phyloP scores from a whole-genome alignment of 2,888 invertebrate species.

The Hypena proboscidalis region DNA sequence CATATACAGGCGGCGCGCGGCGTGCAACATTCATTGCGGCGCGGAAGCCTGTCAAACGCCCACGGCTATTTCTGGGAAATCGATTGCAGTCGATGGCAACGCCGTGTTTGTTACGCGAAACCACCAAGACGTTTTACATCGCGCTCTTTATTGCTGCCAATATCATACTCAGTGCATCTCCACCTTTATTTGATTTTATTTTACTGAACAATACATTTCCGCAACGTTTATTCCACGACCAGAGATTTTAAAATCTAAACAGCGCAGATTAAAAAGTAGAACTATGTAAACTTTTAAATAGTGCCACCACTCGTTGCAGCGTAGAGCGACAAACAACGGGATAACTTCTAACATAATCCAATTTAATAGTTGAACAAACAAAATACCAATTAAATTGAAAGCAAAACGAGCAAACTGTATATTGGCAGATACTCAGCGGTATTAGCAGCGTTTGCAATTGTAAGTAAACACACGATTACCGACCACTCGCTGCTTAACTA shows the following conservation, averaged over 20 bases:
- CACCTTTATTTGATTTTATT: slow-evolving; percentile 1
- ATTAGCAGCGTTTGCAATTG: slow-evolving; percentile 73
- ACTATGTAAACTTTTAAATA: slow-evolving; percentile 30
- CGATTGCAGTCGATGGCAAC: slow-evolving; percentile 62
- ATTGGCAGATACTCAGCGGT: slow-evolving; percentile 69
- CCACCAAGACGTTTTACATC: slow-evolving; percentile 46
- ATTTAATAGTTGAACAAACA: slow-evolving; percentile 52
- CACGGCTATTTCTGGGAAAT: slow-evolving; percentile 72
- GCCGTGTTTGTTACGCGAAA: slow-evolving; percentile 40
- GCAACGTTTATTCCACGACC: slow-evolving; percentile 7
- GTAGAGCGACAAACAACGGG: slow-evolving; percentile 33
- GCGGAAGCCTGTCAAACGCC: slow-evolving; percentile 61
- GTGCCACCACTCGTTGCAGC: slow-evolving; percentile 34
- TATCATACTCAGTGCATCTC: neutral
- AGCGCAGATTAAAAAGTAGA: slow-evolving; percentile 27
- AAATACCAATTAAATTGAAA: slow-evolving; percentile 62
- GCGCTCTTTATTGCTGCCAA: slow-evolving; percentile 26
- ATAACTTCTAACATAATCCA: slow-evolving; percentile 44
- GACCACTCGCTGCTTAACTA: slow-evolving; percentile 70
- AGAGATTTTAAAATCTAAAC: slow-evolving; percentile 20
- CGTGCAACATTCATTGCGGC: slow-evolving; percentile 68
- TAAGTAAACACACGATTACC: slow-evolving; percentile 72
- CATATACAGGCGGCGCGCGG: slow-evolving; percentile 47
- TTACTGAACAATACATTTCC: neutral
- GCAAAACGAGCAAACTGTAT: slow-evolving; percentile 61